Base-by-base conservation (phyloP, 2,888 invertebrate species). In the Cephus runcator region DNA sequence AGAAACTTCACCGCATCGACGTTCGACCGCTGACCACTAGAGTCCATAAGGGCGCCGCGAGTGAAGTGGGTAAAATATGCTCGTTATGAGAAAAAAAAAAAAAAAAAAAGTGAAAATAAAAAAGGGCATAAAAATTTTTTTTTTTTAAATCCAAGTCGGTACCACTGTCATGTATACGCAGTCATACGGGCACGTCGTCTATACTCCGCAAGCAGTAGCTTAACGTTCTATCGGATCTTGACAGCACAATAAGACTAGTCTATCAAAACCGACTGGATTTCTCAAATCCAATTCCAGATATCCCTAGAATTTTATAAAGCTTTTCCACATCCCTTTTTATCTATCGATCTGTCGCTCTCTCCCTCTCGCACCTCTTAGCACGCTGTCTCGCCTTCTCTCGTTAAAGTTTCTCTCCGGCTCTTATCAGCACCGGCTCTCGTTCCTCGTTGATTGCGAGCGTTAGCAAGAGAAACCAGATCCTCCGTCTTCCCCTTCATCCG, bases 1-100 rank as follows among this genome's bases (percentile, higher is more conserved):
- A 23, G 23, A 23, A 56, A 56, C 56, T 56, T 56, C 56, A 56
- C 56, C 56, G 23, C 12, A 75, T 83, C 84, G 85, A 85, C 83
- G 80, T 85, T 76, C 85, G 85, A 87, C 87, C 86, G 85, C 81
- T 78, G 80, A 56, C 56, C 56, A 23, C 56, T 56, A 56, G 9
- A 9, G 56, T 56, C 9, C 56, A 56, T 9, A 56, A 23, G 56
- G 56, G 56, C 9, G 56, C 56, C 23, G 2, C 40, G 2, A 40
- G 15, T 6, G 23, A 15, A 9, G 40, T 23, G 23, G 23, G 23
- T 56, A 56, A 56, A 56, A 23, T 56, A 56, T 56, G 56, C 56
- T 56, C 23, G 23, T 56, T 56, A 56, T 56, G 23, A 23, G 15
- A 12, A 40, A 56, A 40, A 40, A 56, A 56, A 56, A 40, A 12